Evolutionary conservation across 1,140 invertebrate species (phyloP), one percentile per base, ranked within the genome.

Genomic region (Drosophila arizonae): DNA sequence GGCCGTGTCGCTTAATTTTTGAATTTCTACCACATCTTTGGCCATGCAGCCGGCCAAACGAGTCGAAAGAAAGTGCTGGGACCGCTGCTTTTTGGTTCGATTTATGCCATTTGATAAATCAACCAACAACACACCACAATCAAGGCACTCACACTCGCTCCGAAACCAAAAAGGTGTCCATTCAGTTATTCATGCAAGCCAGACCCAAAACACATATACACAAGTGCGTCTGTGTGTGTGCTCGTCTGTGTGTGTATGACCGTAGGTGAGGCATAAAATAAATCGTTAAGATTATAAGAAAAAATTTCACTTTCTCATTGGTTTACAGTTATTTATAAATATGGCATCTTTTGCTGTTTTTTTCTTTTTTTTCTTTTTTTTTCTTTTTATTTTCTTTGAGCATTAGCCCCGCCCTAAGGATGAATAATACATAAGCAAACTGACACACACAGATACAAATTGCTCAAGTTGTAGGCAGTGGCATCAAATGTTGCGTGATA

Each of bases 241-340:
- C 28, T 3, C 46, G 48, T 68, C 17, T 64, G 75, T 57, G 50
- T 43, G 56, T 45, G 11, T 33, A 65, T 5, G 43, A 30, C 76
- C 77, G 64, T 72, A 57, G 78, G 76, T 87, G 76, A 82, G 82
- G 64, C 67, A 72, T 48, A 79, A 63, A 87, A 87, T 77, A 88
- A 88, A 88, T 84, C 79, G 73, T 50, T 70, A 65, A 88, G 85
- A 89, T 89, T 80, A 88, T 84, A 88, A 66, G 72, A 82, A 88
- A 75, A 75, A 88, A 76, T 88, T 88, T 88, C 84, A 88, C 84
- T 88, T 88, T 88, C 84, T 84, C 85, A 77, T 66, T 67, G 76
- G 61, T 78, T 84, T 76, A 89, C 85, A 80, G 84, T 88, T 84
- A 84, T 76, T 85, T 77, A 84, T 89, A 88, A 80, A 80, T 88